Percentiles rank a stretch among this genome's conserved stretches.
Conservation (phyloP, 2,888 invertebrate genomes). For the Latheticus oryzae region DNA sequence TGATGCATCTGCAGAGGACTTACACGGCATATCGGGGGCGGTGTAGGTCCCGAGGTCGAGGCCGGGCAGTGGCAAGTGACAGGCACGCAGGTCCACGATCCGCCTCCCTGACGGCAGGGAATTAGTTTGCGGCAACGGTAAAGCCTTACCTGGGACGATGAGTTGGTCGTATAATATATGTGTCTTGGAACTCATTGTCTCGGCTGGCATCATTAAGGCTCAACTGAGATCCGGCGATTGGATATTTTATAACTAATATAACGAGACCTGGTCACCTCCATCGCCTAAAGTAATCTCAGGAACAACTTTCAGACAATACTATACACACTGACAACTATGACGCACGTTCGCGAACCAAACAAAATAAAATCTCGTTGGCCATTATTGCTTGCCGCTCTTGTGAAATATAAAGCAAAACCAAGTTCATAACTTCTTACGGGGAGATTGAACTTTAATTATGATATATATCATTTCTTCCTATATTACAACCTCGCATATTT, state of each 20-base stretch:
- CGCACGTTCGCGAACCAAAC: conserved; percentile 40
- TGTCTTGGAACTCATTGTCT: conserved; percentile 58
- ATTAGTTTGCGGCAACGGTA: conserved; percentile 61
- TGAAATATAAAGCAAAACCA: conserved; percentile 44
- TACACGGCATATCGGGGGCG: conserved; percentile 60
- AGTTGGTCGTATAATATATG: conserved; percentile 55
- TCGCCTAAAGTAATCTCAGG: conserved; percentile 37
- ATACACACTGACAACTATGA: conserved; percentile 41
- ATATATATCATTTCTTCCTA: conserved; percentile 44
- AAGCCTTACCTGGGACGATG: conserved; percentile 58
- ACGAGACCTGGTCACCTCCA: conserved; percentile 49
- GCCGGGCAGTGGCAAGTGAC: conserved; percentile 66
- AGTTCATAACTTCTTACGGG: conserved; percentile 44
- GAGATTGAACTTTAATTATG: conserved; percentile 45
- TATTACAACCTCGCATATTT: conserved; percentile 40
- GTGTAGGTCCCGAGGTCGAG: conserved; percentile 64
- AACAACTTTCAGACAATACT: conserved; percentile 21
- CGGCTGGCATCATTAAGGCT: conserved; percentile 57
- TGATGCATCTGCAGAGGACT: conserved; percentile 60
- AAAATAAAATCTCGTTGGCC: conserved; percentile 39
- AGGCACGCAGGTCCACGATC: conserved; percentile 65
- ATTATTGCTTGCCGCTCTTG: conserved; percentile 43
- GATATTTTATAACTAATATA: conserved; percentile 60
- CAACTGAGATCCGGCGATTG: conserved; percentile 52
- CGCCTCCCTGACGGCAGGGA: conserved; percentile 64